Evolutionary conservation across 2,797 vertebrate species (phyloP), one percentile per base, ranked within the genome.

Genomic region (Mormyrops attenuatus): DNA sequence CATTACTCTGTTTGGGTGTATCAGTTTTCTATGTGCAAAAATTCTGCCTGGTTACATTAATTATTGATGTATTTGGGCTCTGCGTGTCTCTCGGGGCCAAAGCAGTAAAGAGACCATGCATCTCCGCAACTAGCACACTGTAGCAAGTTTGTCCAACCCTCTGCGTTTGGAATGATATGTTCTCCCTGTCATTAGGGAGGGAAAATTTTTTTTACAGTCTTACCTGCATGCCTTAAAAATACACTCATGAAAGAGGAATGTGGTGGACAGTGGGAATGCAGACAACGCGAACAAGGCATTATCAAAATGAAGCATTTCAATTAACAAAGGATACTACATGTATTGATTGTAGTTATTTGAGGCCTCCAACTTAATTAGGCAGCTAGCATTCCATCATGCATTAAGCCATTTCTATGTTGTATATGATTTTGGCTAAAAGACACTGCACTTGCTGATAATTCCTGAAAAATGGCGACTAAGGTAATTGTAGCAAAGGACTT

Each of bases 11-110:
- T 80, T 69, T 41, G 49, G 26, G 53, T 60, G 41, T 44, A 89
- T 89, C 47, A 8, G 52, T 86, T 89, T 86, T 30, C 89, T 47
- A 17, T 13, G 34, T 80, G 49, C 13, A 53, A 86, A 86, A 89
- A 30, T 22, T 69, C 69, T 38, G 6, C 15, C 17, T 20, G 84
- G 41, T 41, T 77, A 87, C 20, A 87, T 89, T 86, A 82, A 82
- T 88, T 63, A 88, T 88, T 88, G 20, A 88, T 60, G 86, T 57
- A 9, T 20, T 88, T 41, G 47, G 82, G 69, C 86, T 44, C 63
- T 63, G 34, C 13, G n/a, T 88, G 22, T 88, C 50, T 52, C 88
- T 57, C 4, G 13, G 69, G 89, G 38, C 34, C 30, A 50, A 13
- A 50, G 84, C 20, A 22, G 30, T 20, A 34, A 87, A 44, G 49